Base-by-base conservation (phyloP, 2,797 vertebrate genomes). In the Silurus lanzhouensis region DNA sequence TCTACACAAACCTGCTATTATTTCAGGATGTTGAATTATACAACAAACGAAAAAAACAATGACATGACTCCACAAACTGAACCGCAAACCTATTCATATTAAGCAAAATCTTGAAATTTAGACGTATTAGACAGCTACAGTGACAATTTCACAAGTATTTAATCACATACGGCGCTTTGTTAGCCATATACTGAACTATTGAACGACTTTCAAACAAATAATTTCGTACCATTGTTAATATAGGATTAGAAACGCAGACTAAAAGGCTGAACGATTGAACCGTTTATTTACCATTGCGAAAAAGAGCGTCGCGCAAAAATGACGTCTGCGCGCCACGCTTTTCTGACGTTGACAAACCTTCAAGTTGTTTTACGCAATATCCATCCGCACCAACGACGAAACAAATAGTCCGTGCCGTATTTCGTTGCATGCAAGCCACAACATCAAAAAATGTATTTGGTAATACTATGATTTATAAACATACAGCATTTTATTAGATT, bases 341-440 rank as follows among this genome's bases (percentile, higher is more conserved):
- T 19, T 81, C 63, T 55, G 86, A 89, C 76, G 76, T 25, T 8
- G 12, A 17, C 67, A 15, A 75, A 48, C 20, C 74, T 27, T 1
- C 19, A 27, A 8, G 48, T 17, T 8, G 44, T 66, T 22, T 20
- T 8, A 15, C 5, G 3, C 8, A 0, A 25, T 85, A 74, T 87
- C 58, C 83, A 31, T 90, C 89, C 89, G 89, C 89, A 8, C 2
- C 15, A 5, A 63, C 17, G 17, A 13, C 1, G 38, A 31, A 52
- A 55, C 38, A 83, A 83, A 79, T 86, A 79, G 81, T 63, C 31
- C 81, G 27, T 63, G 0, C 13, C 66, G 46, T 19, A 52, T 1
- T 13, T 0, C 13, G 12, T 12, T 82, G 66, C 19, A 22, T 17
- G 1, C 1, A 48, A 1, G 0, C 0, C 57, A 25, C 8, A 22